These are phyloP conservation scores for Lophochroa leadbeateri DNA, from an alignment of 2,113 vertebrate species.

Conservation along the genomic window DNA sequence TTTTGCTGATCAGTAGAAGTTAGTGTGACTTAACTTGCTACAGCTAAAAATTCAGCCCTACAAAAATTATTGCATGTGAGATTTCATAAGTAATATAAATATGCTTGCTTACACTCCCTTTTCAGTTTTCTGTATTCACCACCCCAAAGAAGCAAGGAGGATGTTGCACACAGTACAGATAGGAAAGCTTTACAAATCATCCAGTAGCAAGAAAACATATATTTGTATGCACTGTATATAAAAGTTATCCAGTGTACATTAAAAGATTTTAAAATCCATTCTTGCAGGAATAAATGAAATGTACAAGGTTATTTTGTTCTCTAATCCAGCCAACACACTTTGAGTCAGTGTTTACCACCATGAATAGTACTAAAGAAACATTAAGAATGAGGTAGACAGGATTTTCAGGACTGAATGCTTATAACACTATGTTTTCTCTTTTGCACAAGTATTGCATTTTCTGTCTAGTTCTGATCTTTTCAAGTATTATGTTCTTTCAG, in stretches of 20 bases:
- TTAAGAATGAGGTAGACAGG: background rate
- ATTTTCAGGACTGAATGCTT: background rate
- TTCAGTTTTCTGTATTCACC: background rate
- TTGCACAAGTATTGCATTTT: background rate
- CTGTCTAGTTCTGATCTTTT: background rate
- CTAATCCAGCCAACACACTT: background rate
- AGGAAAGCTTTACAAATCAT: background rate
- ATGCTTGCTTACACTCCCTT: background rate
- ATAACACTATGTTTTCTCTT: background rate
- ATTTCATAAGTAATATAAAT: background rate
- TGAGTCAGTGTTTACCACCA: background rate
- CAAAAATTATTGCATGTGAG: background rate
- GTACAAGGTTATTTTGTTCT: background rate
- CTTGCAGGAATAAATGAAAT: background rate
- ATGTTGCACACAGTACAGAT: background rate
- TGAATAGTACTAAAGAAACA: background rate
- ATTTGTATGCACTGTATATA: background rate
- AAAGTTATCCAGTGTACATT: background rate
- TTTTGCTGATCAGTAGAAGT: background rate
- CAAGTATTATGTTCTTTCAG: background rate
- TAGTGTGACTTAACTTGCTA: background rate
- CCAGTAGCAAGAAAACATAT: background rate
- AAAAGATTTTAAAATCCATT: background rate
- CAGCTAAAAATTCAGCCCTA: background rate
- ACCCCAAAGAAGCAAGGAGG: background rate